Conservation (phyloP, 1,140 invertebrate species). For the Bombus cullumanus region DNA sequence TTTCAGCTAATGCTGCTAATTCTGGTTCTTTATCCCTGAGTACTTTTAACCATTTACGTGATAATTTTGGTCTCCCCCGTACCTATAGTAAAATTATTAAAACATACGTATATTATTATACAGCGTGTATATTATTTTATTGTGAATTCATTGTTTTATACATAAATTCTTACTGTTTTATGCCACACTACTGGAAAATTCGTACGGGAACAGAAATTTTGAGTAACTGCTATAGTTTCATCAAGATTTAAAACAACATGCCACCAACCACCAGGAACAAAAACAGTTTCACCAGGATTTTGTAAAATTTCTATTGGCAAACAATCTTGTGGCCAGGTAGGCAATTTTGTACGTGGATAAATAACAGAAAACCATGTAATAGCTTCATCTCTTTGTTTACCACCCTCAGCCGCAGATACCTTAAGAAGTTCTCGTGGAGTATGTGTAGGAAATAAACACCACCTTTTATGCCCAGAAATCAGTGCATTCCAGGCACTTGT, state of each 20-base stretch:
- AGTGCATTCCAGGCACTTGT: conserved; percentile 99
- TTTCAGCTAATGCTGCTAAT: conserved; percentile 91
- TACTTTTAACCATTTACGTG: conserved; percentile 85
- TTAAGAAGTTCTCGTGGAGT: conserved; percentile 98
- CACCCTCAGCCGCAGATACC: conserved; percentile 93
- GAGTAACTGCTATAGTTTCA: conserved; percentile 97
- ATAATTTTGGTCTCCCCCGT: conserved; percentile 96
- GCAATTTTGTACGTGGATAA: conserved; percentile 96
- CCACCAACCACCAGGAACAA: conserved; percentile 99
- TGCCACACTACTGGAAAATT: conserved; percentile 99
- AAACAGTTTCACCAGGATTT: conserved; percentile 98
- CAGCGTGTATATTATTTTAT: neutral
- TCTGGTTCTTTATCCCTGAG: conserved; percentile 90
- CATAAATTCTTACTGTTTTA: conserved; percentile 89
- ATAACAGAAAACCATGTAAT: conserved; percentile 99
- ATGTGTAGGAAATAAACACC: conserved; percentile 99
- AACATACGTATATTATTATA: too few relatives aligned
- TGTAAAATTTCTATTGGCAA: conserved; percentile 98
- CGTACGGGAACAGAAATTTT: conserved; percentile 98
- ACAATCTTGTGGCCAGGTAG: conserved; percentile 95
- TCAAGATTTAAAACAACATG: conserved; percentile 99
- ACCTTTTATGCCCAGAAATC: conserved; percentile 97
- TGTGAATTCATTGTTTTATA: neutral
- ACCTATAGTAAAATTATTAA: conserved; percentile 69
- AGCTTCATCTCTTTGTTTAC: conserved; percentile 98